These are phyloP conservation scores for Lithophane semibrunnea DNA, from an alignment of 2,888 invertebrate genomes.

Conservation along the genomic window DNA sequence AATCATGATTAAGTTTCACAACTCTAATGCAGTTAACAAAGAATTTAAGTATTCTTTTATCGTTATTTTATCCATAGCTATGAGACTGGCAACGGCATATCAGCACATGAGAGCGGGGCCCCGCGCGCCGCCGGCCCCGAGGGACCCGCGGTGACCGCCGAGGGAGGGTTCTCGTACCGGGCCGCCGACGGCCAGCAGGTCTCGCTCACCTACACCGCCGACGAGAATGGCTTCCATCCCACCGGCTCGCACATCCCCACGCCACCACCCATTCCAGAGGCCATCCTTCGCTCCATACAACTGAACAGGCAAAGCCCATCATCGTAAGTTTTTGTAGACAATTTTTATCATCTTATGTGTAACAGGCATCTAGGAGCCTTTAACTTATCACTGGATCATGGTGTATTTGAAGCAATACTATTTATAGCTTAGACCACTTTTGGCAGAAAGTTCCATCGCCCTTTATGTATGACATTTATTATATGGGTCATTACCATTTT, in stretches of 20 bases:
- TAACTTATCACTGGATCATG: neutral
- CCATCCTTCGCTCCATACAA: slow-evolving; percentile 87
- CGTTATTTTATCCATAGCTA: slow-evolving; percentile 75
- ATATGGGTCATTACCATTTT: no score
- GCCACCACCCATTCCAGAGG: slow-evolving; percentile 90
- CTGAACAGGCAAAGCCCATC: slow-evolving; percentile 80
- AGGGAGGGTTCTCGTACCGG: slow-evolving; percentile 92
- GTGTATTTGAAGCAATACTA: no score
- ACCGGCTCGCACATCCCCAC: slow-evolving; percentile 90
- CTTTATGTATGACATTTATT: no score
- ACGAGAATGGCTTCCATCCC: slow-evolving; percentile 93
- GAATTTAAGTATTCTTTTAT: neutral
- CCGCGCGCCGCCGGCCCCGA: slow-evolving; percentile 88
- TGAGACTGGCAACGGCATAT: slow-evolving; percentile 91
- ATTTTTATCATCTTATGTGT: neutral
- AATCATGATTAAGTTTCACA: no score
- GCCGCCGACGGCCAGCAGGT: slow-evolving; percentile 92
- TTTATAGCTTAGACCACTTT: no score
- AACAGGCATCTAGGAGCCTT: neutral
- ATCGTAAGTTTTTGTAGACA: slow-evolving; percentile 66
- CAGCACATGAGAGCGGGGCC: slow-evolving; percentile 89
- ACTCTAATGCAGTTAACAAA: no score
- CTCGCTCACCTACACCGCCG: slow-evolving; percentile 91
- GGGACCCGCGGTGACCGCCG: slow-evolving; percentile 88
- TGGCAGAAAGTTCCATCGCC: no score